phyloP scores from a whole-genome alignment of 92 coral and sea anemone genomes.

The Zoanthus solanderi region DNA sequence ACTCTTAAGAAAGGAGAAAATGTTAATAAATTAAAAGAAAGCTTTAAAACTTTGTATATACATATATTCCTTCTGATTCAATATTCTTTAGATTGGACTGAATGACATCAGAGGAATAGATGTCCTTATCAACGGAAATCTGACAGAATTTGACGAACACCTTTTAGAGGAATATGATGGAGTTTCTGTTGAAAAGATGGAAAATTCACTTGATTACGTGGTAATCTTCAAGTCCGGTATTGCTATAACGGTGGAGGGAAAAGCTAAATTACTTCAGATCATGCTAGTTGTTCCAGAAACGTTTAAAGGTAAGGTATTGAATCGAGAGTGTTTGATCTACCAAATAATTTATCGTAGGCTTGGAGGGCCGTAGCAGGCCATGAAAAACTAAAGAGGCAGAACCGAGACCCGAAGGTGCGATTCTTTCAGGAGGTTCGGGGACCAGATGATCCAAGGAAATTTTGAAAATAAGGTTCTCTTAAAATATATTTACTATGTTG shows the following conservation, averaged over 20 bases:
- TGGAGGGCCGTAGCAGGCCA: too few relatives aligned
- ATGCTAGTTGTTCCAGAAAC: conserved; percentile 65
- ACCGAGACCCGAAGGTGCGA: too few relatives aligned
- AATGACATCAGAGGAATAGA: conserved; percentile 39
- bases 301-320: conserved; percentile 50
- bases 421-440: too few relatives aligned
- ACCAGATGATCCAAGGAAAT: too few relatives aligned
- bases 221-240: conserved; percentile 34
- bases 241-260: conserved; percentile 11
- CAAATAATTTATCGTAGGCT: not conserved
- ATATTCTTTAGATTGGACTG: conserved; percentile 49
- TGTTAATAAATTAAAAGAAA: too few relatives aligned
- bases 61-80: not conserved
- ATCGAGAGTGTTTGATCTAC: not conserved
- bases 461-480: too few relatives aligned
- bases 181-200: conserved; percentile 15
- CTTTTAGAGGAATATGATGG: conserved; percentile 29
- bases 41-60: not conserved
- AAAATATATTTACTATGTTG: too few relatives aligned
- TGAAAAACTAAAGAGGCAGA: too few relatives aligned
- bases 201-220: conserved; percentile 12
- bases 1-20: too few relatives aligned
- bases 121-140: conserved; percentile 50
- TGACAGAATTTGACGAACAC: conserved; percentile 49
- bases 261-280: conserved; percentile 32